Evolutionary conservation across 1,140 invertebrate genomes (phyloP).

Genomic region (Euglossa dilemma): DNA sequence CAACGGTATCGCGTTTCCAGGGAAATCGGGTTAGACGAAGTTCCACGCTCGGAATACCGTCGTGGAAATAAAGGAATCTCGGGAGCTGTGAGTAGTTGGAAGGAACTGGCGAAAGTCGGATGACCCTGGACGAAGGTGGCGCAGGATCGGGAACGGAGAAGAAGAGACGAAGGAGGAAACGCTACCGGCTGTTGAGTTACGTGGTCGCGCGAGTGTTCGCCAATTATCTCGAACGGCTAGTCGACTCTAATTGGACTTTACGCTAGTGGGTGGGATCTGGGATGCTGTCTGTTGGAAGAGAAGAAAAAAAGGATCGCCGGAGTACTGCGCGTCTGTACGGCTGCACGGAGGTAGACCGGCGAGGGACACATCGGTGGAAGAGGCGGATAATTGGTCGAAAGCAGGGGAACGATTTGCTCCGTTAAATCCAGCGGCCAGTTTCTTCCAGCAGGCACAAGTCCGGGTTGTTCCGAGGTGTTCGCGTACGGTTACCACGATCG

Average conservation of each 20-base stretch:
- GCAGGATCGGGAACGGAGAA: slow-evolving; percentile 27
- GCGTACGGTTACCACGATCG: slow-evolving; percentile 45
- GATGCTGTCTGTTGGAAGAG: slow-evolving; percentile 62
- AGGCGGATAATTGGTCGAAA: slow-evolving; percentile 64
- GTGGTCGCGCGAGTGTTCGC: slow-evolving; percentile 75
- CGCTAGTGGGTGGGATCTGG: slow-evolving; percentile 76
- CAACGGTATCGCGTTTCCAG: no score
- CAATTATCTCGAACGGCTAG: slow-evolving; percentile 78
- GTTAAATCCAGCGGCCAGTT: slow-evolving; percentile 51
- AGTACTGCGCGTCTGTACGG: not conserved
- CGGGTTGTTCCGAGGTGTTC: slow-evolving; percentile 43
- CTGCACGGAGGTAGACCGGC: not conserved
- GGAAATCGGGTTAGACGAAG: no score
- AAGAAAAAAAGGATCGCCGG: slow-evolving; percentile 29
- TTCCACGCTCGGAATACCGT: no score
- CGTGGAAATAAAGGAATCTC: slow-evolving; percentile 3
- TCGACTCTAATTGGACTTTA: slow-evolving; percentile 79
- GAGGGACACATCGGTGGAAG: slow-evolving; percentile 32
- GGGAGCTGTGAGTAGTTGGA: not conserved
- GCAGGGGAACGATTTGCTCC: slow-evolving; percentile 59
- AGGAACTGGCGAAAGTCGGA: slow-evolving; percentile 34
- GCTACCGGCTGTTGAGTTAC: slow-evolving; percentile 75
- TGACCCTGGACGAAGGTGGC: slow-evolving; percentile 14
- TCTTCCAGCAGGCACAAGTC: not conserved
- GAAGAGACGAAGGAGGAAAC: slow-evolving; percentile 62